Conservation (phyloP, 2,888 invertebrate species). For the Ennomos quercinarius region DNA sequence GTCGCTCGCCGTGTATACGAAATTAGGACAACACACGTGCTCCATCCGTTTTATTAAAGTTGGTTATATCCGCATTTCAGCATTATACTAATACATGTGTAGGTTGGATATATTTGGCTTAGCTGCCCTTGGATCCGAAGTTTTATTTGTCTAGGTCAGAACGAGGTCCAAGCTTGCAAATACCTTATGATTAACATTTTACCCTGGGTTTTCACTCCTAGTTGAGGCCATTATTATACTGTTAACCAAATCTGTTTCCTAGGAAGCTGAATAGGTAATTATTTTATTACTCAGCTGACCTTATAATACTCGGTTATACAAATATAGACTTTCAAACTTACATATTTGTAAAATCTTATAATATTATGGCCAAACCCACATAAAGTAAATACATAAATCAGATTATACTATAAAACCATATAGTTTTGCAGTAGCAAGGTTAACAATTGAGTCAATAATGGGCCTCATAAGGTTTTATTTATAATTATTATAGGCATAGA, state of each 20-base stretch:
- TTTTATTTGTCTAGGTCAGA: constrained; percentile 22
- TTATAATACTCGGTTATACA: constrained; percentile 15
- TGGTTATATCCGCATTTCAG: constrained; percentile 18
- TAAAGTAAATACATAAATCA: too few relatives aligned
- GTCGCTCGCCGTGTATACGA: constrained; percentile 3
- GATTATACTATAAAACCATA: too few relatives aligned
- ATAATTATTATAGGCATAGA: too few relatives aligned
- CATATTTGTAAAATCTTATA: too few relatives aligned
- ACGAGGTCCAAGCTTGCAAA: constrained; percentile 22
- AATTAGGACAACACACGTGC: background rate
- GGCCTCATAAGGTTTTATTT: too few relatives aligned
- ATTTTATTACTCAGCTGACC: constrained; percentile 25
- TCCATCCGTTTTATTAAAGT: constrained; percentile 9
- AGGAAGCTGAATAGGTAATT: constrained; percentile 18
- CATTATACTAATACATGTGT: constrained; percentile 1
- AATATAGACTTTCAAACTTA: too few relatives aligned
- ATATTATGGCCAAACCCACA: too few relatives aligned
- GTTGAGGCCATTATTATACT: constrained; percentile 16
- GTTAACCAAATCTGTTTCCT: constrained; percentile 20
- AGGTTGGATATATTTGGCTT: constrained; percentile 3
- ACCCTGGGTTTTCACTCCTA: constrained; percentile 8
- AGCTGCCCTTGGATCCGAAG: constrained; percentile 21
- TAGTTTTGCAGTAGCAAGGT: too few relatives aligned
- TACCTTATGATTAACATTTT: constrained; percentile 9
- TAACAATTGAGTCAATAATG: too few relatives aligned